Base-by-base conservation (phyloP, 2,888 invertebrate genomes). In the Phortica magna region DNA sequence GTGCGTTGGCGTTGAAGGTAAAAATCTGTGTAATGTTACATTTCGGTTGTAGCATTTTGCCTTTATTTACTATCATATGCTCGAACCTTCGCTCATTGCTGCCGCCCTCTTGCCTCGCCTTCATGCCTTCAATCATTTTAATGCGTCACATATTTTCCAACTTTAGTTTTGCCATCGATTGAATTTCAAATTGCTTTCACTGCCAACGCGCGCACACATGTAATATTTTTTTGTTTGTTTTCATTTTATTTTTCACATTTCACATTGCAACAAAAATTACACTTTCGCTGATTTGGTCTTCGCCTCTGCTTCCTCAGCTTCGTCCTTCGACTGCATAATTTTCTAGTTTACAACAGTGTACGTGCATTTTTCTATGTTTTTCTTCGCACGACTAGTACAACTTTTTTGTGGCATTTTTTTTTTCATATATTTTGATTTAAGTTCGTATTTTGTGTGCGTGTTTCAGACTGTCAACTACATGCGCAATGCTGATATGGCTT, bases 101-200 rank as follows among this genome's bases (percentile, higher is more conserved):
- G 10, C 22, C 31, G 17, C 22, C 14, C 4, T 19, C 53, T 22
- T 14, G 31, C 7, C 19, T 31, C 31, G 31, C n/a, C n/a, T 31
- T 17, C n/a, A 42, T 43, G n/a, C 43, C 10, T 17, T 17, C 19
- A 48, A 5, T 31, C 31, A 31, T 31, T 31, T 31, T 31, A 31
- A 31, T 31, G 31, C 31, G 31, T 31, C 31, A 31, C 31, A 31
- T 31, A 31, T 31, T 31, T 31, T 19, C 41, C 67, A 17, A 39
- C 17, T 42, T 12, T n/a, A 67, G 42, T 42, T 39, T 67, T 67
- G 6, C 12, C 31, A 71, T 53, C 70, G 70, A 71, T 71, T 71
- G 70, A 22, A 71, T 71, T 71, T 53, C 14, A 71, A 71, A 71
- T 71, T 71, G 55, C 12, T 71, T 71, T 71, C 61, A n/a, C 59